These are phyloP conservation scores for Campylomormyrus numenius DNA, from an alignment of 2,113 vertebrate genomes.

Conservation along the genomic window DNA sequence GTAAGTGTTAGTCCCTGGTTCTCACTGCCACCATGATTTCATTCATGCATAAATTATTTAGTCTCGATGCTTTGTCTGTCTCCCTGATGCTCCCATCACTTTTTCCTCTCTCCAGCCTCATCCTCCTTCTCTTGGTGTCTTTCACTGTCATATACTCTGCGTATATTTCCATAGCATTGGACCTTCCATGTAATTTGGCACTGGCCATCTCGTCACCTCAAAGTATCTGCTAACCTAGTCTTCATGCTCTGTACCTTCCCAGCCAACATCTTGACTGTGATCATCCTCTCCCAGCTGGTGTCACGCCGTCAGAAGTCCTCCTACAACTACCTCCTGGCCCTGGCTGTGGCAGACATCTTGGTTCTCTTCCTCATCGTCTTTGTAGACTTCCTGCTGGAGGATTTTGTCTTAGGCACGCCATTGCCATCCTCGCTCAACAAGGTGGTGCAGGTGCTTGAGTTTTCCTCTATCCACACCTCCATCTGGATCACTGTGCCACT, in stretches of 20 bases:
- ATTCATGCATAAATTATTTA: not conserved
- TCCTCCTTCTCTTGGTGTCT: not conserved
- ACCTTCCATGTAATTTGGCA: not conserved
- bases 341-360: constrained; percentile 89
- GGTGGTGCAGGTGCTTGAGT: constrained; percentile 84
- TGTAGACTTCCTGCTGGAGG: constrained; percentile 90
- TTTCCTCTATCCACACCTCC: constrained; percentile 93
- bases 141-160: not conserved
- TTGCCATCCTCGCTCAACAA: constrained; percentile 77
- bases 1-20: not conserved
- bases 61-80: not conserved
- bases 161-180: not conserved
- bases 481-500: constrained; percentile 94
- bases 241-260: constrained; percentile 11
- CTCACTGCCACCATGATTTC: not conserved
- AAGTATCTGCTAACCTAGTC: not conserved
- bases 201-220: not conserved
- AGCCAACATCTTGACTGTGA: constrained; percentile 94
- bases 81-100: not conserved
- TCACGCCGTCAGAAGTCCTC: constrained; percentile 93
- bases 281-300: constrained; percentile 92
- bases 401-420: constrained; percentile 77
- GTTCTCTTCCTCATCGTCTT: constrained; percentile 94
- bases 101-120: not conserved
- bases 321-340: constrained; percentile 92